Base-by-base conservation (phyloP, 1,140 invertebrate genomes). In the Nephotettix cincticeps region DNA sequence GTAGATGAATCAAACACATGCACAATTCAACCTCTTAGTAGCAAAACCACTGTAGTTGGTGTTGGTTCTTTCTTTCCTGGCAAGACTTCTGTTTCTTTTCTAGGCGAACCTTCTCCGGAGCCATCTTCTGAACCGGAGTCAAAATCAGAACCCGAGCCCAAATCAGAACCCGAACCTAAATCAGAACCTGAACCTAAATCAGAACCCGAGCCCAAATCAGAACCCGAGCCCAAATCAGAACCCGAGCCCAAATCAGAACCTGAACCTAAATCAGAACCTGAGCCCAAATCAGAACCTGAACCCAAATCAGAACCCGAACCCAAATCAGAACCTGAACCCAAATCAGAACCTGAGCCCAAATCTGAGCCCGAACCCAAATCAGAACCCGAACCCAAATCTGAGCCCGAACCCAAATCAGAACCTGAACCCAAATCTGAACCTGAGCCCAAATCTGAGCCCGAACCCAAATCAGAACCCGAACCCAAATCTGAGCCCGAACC, bases 301-400 rank as follows among this genome's bases (percentile, higher is more conserved):
- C 67, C 76, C 13, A 73, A 72, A 64, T 78, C 82, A 29, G 80
- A 82, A 76, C 78, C 81, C 0, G 80, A 81, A 75, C 76, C 74
- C 6, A 79, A 81, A 75, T 75, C 81, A 1, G 80, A 82, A 71
- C 81, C 83, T 0, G 77, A 79, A 75, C 77, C 81, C 1, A 78
- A 77, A 68, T 73, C 76, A 1, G 78, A 83, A 73, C 76, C 80
- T 6, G 77, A 80, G 72, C 78, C 82, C 0, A 81, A 82, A 58
- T 80, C 84, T 0, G 80, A 84, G 75, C 81, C 84, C 27, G 79
- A 83, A 73, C 80, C 80, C 0, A 81, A 80, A 64, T 77, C 84
- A 0, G 79, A 79, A 61, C 79, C 80, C 17, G 78, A 74, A 13
- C 68, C 72, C 28, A 0, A 79, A 76, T 29, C 28, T 9, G 70